Evolutionary conservation across 2,797 vertebrate genomes (phyloP).

Genomic region (Gastrophryne carolinensis): DNA sequence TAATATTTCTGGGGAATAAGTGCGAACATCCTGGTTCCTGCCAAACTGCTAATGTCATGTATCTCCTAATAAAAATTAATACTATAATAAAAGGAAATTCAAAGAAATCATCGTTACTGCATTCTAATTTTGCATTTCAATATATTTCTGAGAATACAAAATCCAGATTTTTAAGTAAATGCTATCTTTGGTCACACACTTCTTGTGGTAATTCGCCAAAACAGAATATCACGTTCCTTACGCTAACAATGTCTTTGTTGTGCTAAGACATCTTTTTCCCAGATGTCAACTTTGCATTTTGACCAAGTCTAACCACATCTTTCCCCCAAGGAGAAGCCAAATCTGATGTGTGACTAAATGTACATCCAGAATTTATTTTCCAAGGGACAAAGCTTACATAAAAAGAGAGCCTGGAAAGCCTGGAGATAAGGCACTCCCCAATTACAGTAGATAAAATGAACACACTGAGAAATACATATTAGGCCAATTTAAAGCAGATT

Average conservation of each 20-base stretch:
- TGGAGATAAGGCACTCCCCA: too few species aligned
- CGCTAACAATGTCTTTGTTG: slow-evolving; percentile 49
- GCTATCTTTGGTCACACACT: slow-evolving; percentile 46
- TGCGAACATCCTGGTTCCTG: too few species aligned
- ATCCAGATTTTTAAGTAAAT: slow-evolving; percentile 29
- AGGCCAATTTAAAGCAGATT: too few species aligned
- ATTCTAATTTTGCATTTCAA: neutral
- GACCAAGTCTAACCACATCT: slow-evolving; percentile 49
- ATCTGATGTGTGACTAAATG: slow-evolving; percentile 37
- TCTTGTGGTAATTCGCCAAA: slow-evolving; percentile 36
- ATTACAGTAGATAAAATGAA: too few species aligned
- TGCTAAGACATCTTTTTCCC: slow-evolving; percentile 52
- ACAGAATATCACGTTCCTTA: slow-evolving; percentile 50
- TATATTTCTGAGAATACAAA: slow-evolving; percentile 21
- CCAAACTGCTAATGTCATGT: too few species aligned
- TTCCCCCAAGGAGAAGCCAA: slow-evolving; percentile 44
- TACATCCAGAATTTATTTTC: slow-evolving; percentile 11
- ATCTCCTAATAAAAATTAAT: too few species aligned
- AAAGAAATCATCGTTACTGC: neutral
- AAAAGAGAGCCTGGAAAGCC: too few species aligned
- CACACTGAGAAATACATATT: too few species aligned
- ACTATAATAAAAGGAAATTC: neutral
- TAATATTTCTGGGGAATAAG: too few species aligned
- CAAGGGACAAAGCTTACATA: too few species aligned
- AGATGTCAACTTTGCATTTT: slow-evolving; percentile 47